These are phyloP conservation scores for Antheraea mylitta DNA, from an alignment of 1,140 invertebrate genomes.

Conservation along the genomic window DNA sequence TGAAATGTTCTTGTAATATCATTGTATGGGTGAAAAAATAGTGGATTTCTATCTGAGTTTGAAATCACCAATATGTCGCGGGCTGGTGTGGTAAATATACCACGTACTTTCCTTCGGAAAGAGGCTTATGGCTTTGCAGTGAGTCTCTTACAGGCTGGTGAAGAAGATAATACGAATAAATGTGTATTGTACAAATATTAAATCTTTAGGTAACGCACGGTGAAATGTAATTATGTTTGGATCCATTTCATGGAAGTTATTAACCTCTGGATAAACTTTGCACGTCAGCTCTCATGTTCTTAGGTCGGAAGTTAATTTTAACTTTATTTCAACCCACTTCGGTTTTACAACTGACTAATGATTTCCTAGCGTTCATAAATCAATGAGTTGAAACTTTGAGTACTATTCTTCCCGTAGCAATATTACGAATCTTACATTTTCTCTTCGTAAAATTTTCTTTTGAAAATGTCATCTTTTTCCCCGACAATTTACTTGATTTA, in stretches of 20 bases:
- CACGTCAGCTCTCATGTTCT: constrained; percentile 34
- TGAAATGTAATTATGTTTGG: constrained; percentile 3
- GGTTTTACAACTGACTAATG: constrained; percentile 35
- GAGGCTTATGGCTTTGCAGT: too few species aligned
- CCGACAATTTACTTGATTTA: not conserved
- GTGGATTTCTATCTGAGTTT: too few species aligned
- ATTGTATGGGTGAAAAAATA: too few species aligned
- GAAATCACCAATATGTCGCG: too few species aligned
- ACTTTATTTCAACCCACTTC: constrained; percentile 37
- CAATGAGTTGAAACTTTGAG: constrained; percentile 33
- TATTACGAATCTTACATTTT: constrained; percentile 25
- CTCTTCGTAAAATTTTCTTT: not conserved
- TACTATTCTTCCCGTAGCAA: constrained; percentile 26
- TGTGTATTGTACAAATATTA: constrained; percentile 5
- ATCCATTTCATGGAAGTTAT: constrained; percentile 24
- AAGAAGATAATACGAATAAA: too few species aligned
- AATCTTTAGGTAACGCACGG: not conserved
- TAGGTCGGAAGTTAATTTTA: constrained; percentile 39
- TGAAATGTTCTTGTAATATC: too few species aligned
- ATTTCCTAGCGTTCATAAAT: constrained; percentile 40
- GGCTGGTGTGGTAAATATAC: too few species aligned
- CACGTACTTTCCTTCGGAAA: too few species aligned
- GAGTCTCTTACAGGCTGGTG: too few species aligned
- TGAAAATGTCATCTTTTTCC: not conserved
- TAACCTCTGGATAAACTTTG: constrained; percentile 28